Percentiles rank a stretch among this genome's conserved stretches.
These are phyloP conservation scores for Melanotaenia parkinsoni DNA, from an alignment of 2,797 vertebrate genomes.

Conservation along the genomic window DNA sequence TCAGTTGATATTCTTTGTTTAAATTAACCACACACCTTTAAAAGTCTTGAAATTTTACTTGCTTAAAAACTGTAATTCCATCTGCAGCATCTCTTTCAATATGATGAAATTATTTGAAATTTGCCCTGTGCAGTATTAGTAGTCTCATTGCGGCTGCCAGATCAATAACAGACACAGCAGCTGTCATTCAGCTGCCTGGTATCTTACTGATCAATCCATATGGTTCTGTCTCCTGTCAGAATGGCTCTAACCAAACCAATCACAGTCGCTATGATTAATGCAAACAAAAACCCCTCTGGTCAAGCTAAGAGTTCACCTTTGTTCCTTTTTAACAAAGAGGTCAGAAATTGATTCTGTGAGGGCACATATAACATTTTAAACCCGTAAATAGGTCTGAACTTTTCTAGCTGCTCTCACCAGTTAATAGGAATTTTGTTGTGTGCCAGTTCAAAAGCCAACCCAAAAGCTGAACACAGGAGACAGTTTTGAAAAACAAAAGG, in stretches of 20 bases:
- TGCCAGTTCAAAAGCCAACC: background rate
- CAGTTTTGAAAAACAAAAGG: background rate
- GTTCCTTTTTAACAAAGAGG: slow-evolving; percentile 33
- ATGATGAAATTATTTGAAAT: slow-evolving; percentile 43
- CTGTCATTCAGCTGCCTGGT: slow-evolving; percentile 34
- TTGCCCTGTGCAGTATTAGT: slow-evolving; percentile 10
- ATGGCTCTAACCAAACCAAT: slow-evolving; percentile 10
- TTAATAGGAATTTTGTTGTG: background rate
- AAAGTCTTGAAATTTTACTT: slow-evolving; percentile 10
- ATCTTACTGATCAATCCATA: slow-evolving; percentile 37
- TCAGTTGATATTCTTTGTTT: background rate
- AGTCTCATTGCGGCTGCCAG: slow-evolving; percentile 38
- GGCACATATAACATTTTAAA: slow-evolving; percentile 28
- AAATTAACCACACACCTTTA: background rate
- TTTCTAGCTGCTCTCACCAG: slow-evolving; percentile 3
- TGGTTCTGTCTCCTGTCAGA: slow-evolving; percentile 12
- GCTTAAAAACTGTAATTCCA: background rate
- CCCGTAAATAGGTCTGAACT: background rate
- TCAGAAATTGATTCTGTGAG: slow-evolving; percentile 35
- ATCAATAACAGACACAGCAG: slow-evolving; percentile 28
- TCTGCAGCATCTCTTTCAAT: slow-evolving; percentile 11
- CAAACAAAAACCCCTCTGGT: slow-evolving; percentile 29
- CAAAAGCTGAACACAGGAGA: background rate
- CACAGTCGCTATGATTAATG: slow-evolving; percentile 42
- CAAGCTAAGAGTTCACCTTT: slow-evolving; percentile 34